Evolutionary conservation across 2,888 invertebrate genomes (phyloP).

Genomic region (Drosophila emarginata): DNA sequence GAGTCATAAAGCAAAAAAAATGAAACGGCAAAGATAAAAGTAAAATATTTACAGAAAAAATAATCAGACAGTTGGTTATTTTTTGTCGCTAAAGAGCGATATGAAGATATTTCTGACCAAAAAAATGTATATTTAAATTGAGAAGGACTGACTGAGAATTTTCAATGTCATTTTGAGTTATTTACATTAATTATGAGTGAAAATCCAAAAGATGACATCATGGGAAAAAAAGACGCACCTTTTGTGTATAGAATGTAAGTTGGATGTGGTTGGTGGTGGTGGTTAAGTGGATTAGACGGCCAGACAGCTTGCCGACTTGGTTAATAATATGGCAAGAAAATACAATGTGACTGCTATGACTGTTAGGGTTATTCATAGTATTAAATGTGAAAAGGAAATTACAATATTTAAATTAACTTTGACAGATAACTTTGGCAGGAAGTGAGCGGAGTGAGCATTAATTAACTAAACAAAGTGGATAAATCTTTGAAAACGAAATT

Average conservation of each 20-base stretch:
- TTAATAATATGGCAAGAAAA: not conserved
- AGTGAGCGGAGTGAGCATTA: too few species aligned
- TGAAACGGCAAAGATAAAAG: conserved; percentile 43
- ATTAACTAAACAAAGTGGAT: too few species aligned
- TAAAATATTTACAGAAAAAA: conserved; percentile 43
- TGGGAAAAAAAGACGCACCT: not conserved
- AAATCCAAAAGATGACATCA: conserved; percentile 3
- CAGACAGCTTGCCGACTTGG: conserved; percentile 36
- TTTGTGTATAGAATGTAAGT: conserved; percentile 13
- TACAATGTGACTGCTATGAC: not conserved
- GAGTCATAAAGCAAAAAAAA: conserved; percentile 57
- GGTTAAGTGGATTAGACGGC: conserved; percentile 24
- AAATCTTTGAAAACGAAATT: too few species aligned
- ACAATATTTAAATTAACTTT: too few species aligned
- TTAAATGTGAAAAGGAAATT: not conserved
- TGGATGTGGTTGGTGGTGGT: conserved; percentile 5
- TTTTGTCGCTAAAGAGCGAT: too few species aligned
- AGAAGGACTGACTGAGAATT: not conserved
- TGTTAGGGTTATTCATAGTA: not conserved
- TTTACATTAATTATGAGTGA: conserved; percentile 5
- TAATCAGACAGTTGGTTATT: conserved; percentile 22
- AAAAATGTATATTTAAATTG: conserved; percentile 24
- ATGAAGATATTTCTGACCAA: not conserved
- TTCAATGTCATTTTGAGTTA: not conserved
- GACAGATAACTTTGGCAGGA: too few species aligned